A percentile compares a stretch with the other conserved stretches of the same genome.
Evolutionary conservation across 1,140 invertebrate genomes (phyloP).

Genomic region (Ephestia elutella): DNA sequence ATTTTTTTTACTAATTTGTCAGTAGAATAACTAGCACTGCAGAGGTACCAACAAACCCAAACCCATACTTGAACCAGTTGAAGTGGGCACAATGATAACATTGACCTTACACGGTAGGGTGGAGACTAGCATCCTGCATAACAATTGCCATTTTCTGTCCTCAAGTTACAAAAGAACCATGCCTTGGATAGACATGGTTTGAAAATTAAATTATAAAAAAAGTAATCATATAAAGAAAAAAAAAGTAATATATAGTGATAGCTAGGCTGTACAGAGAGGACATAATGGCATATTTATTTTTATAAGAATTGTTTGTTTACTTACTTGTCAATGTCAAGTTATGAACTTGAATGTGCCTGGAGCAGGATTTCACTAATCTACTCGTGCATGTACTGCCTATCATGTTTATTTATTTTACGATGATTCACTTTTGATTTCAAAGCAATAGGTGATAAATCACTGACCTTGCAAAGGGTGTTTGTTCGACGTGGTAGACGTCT

Average conservation of each 20-base stretch:
- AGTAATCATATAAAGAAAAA: no score
- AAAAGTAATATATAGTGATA: no score
- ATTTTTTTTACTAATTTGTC: no score
- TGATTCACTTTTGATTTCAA: slow-evolving; percentile 10
- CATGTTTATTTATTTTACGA: background rate
- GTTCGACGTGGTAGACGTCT: slow-evolving; percentile 80
- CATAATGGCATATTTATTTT: no score
- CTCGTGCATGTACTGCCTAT: no score
- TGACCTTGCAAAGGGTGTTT: slow-evolving; percentile 81
- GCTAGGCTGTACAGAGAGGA: no score
- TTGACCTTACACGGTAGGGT: background rate
- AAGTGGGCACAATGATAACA: background rate
- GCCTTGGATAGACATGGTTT: no score
- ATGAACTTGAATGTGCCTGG: slow-evolving; percentile 7
- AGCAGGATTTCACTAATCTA: background rate
- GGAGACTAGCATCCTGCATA: background rate
- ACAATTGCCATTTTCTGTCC: slow-evolving; percentile 8
- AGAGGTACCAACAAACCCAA: background rate
- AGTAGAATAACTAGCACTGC: background rate
- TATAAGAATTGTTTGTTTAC: background rate
- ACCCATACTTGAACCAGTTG: background rate
- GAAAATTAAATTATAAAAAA: no score
- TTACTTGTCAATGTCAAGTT: slow-evolving; percentile 13
- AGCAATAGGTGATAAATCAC: background rate
- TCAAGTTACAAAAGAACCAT: background rate